Evolutionary conservation across 1,140 invertebrate genomes (phyloP), one percentile per base, ranked within the genome.

Genomic region (Zophobas atratus): DNA sequence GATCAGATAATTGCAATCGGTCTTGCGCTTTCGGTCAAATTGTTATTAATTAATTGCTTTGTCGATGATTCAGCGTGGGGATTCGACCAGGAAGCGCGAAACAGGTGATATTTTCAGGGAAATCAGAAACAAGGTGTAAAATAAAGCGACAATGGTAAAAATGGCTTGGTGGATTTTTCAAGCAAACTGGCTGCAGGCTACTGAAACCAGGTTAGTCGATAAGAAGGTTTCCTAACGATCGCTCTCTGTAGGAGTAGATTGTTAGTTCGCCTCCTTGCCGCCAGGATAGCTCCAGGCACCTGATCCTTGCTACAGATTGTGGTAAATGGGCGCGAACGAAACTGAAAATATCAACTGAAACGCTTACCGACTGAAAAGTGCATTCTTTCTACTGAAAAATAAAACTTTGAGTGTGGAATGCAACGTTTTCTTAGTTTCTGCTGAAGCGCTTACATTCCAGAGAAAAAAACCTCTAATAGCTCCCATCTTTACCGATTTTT

Each of bases 131-230:
- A 67, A 79, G 77, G 80, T 77, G 75, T 77, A 81, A 77, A 75
- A 77, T 76, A 80, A 76, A 55, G 39, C 53, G 72, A 77, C 67
- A 81, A 81, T 80, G 77, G 51, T 20, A 79, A 78, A 81, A 81
- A 81, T 80, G 80, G 79, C 77, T 79, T 57, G 46, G 34, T 56
- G 49, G 34, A 71, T 75, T 73, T 77, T 80, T 77, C 38, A 56
- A 56, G 75, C 63, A 75, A 77, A 77, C 43, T 77, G 8, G 79
- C 81, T 77, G 43, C 63, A 67, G 77, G 79, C 77, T 77, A 71
- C 77, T 77, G 76, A 82, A 80, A 82, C 67, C 79, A 82, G 81
- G 81, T 82, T 82, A 82, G 79, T 78, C 79, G 81, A 82, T 82
- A 82, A 82, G 81, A 80, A 80, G 79, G 76, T 81, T 80, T 80